Evolutionary conservation across 1,140 invertebrate genomes (phyloP).

Genomic region (Drosophila gunungcola): DNA sequence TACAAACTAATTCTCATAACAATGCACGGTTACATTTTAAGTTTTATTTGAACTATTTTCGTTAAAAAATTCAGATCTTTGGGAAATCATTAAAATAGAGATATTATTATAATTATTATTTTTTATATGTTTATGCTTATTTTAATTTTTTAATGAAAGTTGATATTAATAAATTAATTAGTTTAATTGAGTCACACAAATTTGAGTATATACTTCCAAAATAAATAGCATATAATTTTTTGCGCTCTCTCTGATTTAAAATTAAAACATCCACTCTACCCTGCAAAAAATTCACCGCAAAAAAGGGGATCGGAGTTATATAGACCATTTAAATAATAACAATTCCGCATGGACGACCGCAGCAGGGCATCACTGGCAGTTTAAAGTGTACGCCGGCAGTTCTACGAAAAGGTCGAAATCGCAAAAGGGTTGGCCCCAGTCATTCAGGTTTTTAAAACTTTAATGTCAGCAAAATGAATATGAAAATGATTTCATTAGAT

Average conservation of each 20-base stretch:
- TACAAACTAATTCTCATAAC: no score
- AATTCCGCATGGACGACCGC: constrained; percentile 57
- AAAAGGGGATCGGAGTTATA: constrained; percentile 22
- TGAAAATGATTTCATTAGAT: constrained; percentile 46
- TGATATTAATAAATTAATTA: no score
- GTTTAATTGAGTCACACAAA: no score
- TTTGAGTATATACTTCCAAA: no score
- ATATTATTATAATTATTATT: no score
- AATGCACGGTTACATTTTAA: no score
- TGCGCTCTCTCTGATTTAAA: not conserved
- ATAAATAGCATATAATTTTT: no score
- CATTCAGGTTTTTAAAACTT: constrained; percentile 35
- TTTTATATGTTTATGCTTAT: no score
- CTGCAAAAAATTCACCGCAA: constrained; percentile 5
- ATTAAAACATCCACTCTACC: constrained; percentile 1
- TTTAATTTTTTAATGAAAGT: no score
- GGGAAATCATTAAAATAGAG: no score
- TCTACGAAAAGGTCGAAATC: constrained; percentile 21
- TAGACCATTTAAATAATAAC: constrained; percentile 60
- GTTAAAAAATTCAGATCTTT: no score
- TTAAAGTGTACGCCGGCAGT: constrained; percentile 31
- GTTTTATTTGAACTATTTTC: no score
- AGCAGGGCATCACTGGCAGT: constrained; percentile 45
- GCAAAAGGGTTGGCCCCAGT: constrained; percentile 28
- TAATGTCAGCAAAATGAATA: constrained; percentile 41